Conservation (phyloP, 2,113 vertebrate genomes). For the Nannobrachium achirus region DNA sequence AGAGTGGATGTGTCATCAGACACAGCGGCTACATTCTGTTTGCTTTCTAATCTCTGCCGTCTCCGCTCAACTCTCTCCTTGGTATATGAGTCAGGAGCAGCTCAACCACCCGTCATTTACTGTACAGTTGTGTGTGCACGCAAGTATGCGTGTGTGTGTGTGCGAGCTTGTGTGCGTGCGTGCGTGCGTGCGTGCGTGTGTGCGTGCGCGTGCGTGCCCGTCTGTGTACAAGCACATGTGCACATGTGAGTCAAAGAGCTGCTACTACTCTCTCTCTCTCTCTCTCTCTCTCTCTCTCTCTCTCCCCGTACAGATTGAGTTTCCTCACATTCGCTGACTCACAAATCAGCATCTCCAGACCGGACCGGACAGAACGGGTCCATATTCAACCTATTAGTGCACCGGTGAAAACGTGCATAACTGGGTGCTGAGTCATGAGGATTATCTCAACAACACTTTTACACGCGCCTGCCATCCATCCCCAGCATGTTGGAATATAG, state of each 20-base stretch:
- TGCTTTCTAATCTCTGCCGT: constrained; percentile 1
- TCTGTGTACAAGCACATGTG: constrained; percentile 16
- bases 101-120: not conserved
- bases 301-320: constrained; percentile 33
- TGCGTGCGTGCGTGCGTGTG: not conserved
- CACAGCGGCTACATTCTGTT: constrained; percentile 35
- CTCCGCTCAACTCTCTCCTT: not conserved
- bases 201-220: not conserved
- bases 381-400: constrained; percentile 35
- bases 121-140: constrained; percentile 4
- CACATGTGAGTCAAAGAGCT: too few species aligned
- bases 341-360: constrained; percentile 29
- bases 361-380: not conserved
- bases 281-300: not conserved
- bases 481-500: too few species aligned
- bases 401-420: constrained; percentile 17
- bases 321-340: constrained; percentile 57
- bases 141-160: not conserved
- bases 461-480: constrained; percentile 8
- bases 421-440: constrained; percentile 49
- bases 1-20: constrained; percentile 65
- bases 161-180: not conserved
- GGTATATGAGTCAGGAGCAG: constrained; percentile 10
- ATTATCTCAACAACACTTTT: constrained; percentile 22
- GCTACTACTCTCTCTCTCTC: not conserved